Evolutionary conservation across 1,140 invertebrate genomes (phyloP).

Genomic region (Rhyacophila brunnea): DNA sequence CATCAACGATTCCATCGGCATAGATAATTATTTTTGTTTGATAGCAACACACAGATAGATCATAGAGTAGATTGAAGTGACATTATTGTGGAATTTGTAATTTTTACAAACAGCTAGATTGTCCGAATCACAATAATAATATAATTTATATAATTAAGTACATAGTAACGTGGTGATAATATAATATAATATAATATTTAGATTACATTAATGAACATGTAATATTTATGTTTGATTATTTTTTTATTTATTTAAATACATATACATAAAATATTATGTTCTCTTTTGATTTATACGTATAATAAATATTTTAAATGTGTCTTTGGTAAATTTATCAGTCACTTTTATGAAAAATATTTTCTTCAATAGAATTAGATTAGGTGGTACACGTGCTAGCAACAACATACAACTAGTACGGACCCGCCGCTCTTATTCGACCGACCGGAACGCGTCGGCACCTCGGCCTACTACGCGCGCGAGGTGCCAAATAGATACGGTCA

Average conservation of each 20-base stretch:
- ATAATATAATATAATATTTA: conserved; percentile 3
- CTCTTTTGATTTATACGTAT: conserved; percentile 32
- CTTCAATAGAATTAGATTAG: conserved; percentile 35
- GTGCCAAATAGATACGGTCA: no score
- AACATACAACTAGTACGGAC: conserved; percentile 29
- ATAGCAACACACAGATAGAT: no score
- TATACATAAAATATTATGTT: conserved; percentile 33
- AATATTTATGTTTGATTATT: conserved; percentile 22
- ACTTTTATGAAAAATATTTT: conserved; percentile 35
- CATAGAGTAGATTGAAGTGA: no score
- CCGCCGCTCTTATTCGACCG: conserved; percentile 20
- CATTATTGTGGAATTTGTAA: conserved; percentile 2
- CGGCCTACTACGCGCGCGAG: no score
- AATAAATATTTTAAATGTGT: conserved; percentile 36
- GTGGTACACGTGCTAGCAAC: conserved; percentile 29
- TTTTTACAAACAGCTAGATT: conserved; percentile 35
- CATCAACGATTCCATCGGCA: no score
- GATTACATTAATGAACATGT: conserved; percentile 16
- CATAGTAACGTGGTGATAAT: not conserved
- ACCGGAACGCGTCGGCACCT: no score
- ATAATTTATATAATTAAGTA: no score
- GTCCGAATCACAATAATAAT: conserved; percentile 34
- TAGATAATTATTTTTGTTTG: no score
- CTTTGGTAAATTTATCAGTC: conserved; percentile 34
- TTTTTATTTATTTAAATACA: conserved; percentile 22